Conservation (phyloP, 2,797 vertebrate species). For the Thalassophryne amazonica region DNA sequence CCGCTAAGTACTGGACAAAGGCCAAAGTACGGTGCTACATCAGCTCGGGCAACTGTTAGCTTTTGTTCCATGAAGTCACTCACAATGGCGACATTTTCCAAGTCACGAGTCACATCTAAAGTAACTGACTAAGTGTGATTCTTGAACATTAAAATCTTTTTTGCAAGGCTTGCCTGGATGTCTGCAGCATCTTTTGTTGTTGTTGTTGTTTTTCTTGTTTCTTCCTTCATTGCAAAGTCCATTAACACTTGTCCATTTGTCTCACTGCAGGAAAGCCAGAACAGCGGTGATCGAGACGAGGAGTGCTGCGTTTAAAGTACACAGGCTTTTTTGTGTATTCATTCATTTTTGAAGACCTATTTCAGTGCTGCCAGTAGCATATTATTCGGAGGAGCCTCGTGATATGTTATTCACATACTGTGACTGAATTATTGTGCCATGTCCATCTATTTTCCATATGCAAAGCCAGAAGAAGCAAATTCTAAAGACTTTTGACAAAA, state of each 20-base stretch:
- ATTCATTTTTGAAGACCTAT: slow-evolving; percentile 11
- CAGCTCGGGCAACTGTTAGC: slow-evolving; percentile 25
- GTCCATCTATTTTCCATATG: slow-evolving; percentile 36
- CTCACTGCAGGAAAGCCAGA: slow-evolving; percentile 4
- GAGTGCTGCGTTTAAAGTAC: slow-evolving; percentile 12
- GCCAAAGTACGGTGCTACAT: slow-evolving; percentile 52
- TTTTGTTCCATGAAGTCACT: slow-evolving; percentile 56
- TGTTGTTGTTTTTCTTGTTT: background rate
- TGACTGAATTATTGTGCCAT: slow-evolving; percentile 20
- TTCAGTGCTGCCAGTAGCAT: slow-evolving; percentile 1
- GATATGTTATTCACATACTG: slow-evolving; percentile 27
- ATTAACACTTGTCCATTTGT: slow-evolving; percentile 41
- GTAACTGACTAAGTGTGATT: slow-evolving; percentile 68
- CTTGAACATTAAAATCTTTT: slow-evolving; percentile 58
- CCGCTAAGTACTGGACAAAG: slow-evolving; percentile 54
- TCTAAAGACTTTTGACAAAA: slow-evolving; percentile 38
- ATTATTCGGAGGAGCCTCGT: slow-evolving; percentile 12
- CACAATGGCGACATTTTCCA: slow-evolving; percentile 52
- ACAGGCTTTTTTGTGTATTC: slow-evolving; percentile 26
- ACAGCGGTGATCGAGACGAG: background rate
- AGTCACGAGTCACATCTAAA: slow-evolving; percentile 28
- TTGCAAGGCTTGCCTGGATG: slow-evolving; percentile 24
- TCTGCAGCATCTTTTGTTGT: slow-evolving; percentile 35
- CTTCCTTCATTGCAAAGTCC: slow-evolving; percentile 12
- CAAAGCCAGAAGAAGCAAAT: slow-evolving; percentile 5